Evolutionary conservation across 1,140 invertebrate genomes (phyloP), one percentile per base, ranked within the genome.

Genomic region (Diabrotica virgifera): DNA sequence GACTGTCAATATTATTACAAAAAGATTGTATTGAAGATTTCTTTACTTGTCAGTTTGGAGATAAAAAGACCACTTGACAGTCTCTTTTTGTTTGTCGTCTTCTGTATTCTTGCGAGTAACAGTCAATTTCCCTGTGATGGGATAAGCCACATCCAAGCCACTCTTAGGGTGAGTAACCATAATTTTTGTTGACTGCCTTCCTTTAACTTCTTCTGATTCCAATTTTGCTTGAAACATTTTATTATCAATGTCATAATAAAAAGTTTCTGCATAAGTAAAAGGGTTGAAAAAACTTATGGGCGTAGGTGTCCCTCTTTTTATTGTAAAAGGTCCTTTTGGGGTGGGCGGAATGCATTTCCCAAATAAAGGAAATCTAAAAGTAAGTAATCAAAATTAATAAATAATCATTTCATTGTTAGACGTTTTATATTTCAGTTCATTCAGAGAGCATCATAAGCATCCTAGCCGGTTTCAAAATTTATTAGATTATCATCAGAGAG

Each of bases 281-380:
- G 71, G 70, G 65, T 73, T 74, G 50, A 68, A 69, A 60, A 74
- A 73, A 7, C 38, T 59, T 52, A 74, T 66, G 5, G 36, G 36
- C 1, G 63, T 58, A 9, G 57, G 46, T 12, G 35, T 36, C 24
- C 50, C 55, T 51, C 36, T 62, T 59, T 55, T 66, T 8, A 73
- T 54, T 8, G 59, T 50, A 37, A 65, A 69, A 7, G 73, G 73
- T 36, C 73, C 73, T 70, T 72, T 70, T n/a, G 73, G 71, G 36
- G 71, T 72, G n/a, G 73, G 73, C 6, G 52, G n/a, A 11, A 35
- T 38, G 50, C 70, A 66, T 60, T 61, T 64, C 35, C 68, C 73
- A 52, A 64, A 64, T 13, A 74, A 38, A 13, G 71, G 69, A 63
- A 70, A 73, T 36, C 73, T 74, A 14, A 67, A 72, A 69, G 10